A percentile compares a stretch with the other conserved stretches of the same genome.
Evolutionary conservation across 2,113 vertebrate species (phyloP).

Genomic region (Apteryx owenii): DNA sequence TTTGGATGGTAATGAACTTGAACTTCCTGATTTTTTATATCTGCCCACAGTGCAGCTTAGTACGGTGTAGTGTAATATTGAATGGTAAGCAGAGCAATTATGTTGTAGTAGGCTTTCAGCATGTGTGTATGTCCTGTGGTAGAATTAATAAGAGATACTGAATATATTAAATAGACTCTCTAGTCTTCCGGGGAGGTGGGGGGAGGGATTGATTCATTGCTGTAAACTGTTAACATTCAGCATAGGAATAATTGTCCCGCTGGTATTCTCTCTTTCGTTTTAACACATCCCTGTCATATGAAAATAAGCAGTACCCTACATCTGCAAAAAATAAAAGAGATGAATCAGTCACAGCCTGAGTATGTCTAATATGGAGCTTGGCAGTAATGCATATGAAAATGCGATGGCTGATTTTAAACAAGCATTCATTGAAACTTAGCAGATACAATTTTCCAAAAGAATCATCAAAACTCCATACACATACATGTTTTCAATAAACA

Average conservation of each 20-base stretch:
- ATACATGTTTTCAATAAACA: constrained; percentile 36
- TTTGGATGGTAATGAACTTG: not conserved
- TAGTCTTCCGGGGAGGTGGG: not conserved
- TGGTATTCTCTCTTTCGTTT: not conserved
- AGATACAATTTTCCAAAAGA: constrained; percentile 37
- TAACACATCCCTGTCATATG: not conserved
- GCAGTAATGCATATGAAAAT: constrained; percentile 17
- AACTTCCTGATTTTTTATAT: not conserved
- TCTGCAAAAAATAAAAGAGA: not conserved
- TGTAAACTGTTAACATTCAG: not conserved
- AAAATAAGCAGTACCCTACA: not conserved
- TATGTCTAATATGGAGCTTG: not conserved
- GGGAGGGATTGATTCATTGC: not conserved
- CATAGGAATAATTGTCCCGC: not conserved
- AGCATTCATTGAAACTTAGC: constrained; percentile 26
- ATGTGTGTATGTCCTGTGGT: not conserved
- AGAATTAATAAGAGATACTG: not conserved
- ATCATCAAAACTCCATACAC: not conserved
- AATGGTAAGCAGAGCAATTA: not conserved
- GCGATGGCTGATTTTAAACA: not conserved
- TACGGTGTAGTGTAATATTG: not conserved
- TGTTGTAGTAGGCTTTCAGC: not conserved
- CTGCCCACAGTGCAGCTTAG: not conserved
- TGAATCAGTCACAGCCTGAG: not conserved
- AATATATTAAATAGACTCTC: not conserved